phyloP scores from a whole-genome alignment of 2,888 invertebrate species.

The Corythucha ciliata region DNA sequence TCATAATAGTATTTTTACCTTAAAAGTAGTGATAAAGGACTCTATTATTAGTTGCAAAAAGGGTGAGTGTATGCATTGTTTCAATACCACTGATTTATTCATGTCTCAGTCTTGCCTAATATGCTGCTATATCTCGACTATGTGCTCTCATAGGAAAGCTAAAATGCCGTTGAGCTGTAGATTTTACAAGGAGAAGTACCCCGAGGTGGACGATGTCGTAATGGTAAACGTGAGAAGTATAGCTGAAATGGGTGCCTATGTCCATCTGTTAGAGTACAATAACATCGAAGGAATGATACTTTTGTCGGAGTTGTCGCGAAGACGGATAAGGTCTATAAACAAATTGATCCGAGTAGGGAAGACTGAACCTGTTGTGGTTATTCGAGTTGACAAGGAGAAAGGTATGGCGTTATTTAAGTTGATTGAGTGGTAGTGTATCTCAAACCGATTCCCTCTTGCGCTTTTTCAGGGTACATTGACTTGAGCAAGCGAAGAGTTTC shows the following conservation, averaged over 20 bases:
- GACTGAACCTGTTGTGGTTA: constrained; percentile 98
- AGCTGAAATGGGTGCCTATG: constrained; percentile 99
- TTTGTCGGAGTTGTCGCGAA: constrained; percentile 91
- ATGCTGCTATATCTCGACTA: too few species aligned
- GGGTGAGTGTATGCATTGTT: too few species aligned
- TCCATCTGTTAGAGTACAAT: constrained; percentile 94
- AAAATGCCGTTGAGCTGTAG: constrained; percentile 87
- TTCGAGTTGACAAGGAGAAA: constrained; percentile 98
- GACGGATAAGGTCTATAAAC: constrained; percentile 98
- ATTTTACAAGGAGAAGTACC: constrained; percentile 94
- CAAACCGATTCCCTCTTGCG: background rate
- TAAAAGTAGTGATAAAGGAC: too few species aligned
- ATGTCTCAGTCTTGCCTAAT: too few species aligned
- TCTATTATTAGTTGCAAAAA: too few species aligned
- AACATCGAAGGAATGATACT: constrained; percentile 99
- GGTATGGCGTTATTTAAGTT: constrained; percentile 47
- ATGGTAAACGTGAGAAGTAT: constrained; percentile 98
- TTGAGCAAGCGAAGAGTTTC: constrained; percentile 97
- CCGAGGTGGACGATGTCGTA: constrained; percentile 98
- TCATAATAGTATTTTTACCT: too few species aligned
- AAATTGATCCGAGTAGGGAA: constrained; percentile 97
- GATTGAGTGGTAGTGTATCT: background rate
- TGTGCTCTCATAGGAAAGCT: too few species aligned
- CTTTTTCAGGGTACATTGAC: constrained; percentile 83
- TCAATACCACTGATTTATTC: too few species aligned